Evolutionary conservation across 2,797 vertebrate genomes (phyloP), one percentile per base, ranked within the genome.

Genomic region (Macroramphosus scolopax): DNA sequence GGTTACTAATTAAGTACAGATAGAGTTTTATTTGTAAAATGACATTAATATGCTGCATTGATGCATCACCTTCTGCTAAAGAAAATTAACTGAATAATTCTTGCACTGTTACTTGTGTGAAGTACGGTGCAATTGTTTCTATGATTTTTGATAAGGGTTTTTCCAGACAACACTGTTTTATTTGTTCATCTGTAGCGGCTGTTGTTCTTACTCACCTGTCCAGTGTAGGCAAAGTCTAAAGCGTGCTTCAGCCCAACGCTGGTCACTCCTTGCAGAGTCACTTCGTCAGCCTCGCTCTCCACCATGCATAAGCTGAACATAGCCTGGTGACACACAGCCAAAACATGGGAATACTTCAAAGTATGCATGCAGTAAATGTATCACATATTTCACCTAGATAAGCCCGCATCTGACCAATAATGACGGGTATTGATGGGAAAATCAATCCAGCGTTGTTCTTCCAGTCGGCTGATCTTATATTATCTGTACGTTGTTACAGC

Each of bases 281-380:
- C 93, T 70, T 98, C 95, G 22, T 97, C 94, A 0, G 95, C 95
- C 75, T 92, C 94, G 12, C 96, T 98, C 86, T 98, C 96, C 87
- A 98, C 90, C 96, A 98, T 98, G 59, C 95, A 96, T 52, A 98
- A 88, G 77, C 96, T 98, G 88, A 98, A 98, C 96, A 98, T 98
- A 47, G 96, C 96, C 96, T 98, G 72, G 10, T 26, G 61, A 69
- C 49, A 81, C 44, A 84, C 1, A 63, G 8, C 31, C n/a, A 50
- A 15, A 76, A 59, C 16, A 51, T 1, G 8, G 29, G 18, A 15
- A 34, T 82, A 32, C 26, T 20, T 10, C n/a, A 17, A n/a, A 16
- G 12, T 34, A n/a, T 13, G 16, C 12, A 32, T 20, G n/a, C 10
- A 38, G 17, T 18, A 18, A 17, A 17, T 11, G 26, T 30, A 14